Base-by-base conservation (phyloP, 1,140 invertebrate genomes). In the Semibalanus balanoides region DNA sequence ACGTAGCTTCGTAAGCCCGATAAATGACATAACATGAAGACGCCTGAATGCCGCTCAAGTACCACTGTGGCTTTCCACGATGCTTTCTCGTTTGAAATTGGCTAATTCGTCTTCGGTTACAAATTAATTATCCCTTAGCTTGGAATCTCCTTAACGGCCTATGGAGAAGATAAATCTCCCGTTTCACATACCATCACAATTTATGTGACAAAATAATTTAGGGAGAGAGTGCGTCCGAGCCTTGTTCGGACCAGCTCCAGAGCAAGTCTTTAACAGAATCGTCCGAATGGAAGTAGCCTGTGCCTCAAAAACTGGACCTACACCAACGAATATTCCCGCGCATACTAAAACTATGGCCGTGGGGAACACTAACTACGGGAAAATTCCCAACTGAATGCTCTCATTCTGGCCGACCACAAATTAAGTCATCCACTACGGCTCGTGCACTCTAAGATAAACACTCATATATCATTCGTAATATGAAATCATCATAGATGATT, bases 161-260 rank as follows among this genome's bases (percentile, higher is more conserved):
- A 64, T 64, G 51, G 51, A 22, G 51, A 25, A 25, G 51, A 64
- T 64, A 64, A 64, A 64, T 64, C 51, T 64, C 51, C 51, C 51
- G 51, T 64, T 64, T 64, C 51, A 64, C 51, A 64, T 64, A 64
- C 51, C 51, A 64, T 64, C 51, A 64, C 51, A 64, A 64, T 64
- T 64, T 64, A 64, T 64, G 51, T 64, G 51, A 64, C 51, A 64
- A 64, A 64, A 64, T 64, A 64, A 64, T 64, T 64, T 64, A 64
- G 51, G 51, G 22, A 14, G 51, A 64, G 51, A 14, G 14, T 64
- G 51, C 22, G 51, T 25, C 51, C 14, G 5, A 64, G 51, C 51
- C 51, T 25, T 25, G 51, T 64, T 64, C 51, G 51, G 22, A 14
- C 9, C 1, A 25, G 14, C 11, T 19, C 22, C 22, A 64, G 51